phyloP scores from a whole-genome alignment of 2,888 invertebrate genomes.

The Orthonevra nobilis region DNA sequence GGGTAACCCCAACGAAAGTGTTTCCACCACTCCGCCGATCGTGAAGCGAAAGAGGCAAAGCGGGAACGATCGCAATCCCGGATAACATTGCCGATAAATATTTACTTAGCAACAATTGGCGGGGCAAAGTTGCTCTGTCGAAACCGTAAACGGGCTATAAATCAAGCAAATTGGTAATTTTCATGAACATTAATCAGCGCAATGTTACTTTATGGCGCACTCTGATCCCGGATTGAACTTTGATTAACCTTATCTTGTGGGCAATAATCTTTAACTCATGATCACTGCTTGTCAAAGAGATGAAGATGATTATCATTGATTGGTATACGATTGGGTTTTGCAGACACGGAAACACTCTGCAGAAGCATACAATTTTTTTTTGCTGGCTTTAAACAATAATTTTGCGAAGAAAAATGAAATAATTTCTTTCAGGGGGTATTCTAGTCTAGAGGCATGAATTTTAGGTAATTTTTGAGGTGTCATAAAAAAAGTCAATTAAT shows the following conservation, averaged over 20 bases:
- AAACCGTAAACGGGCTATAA: slow-evolving; percentile 46
- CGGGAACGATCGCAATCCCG: slow-evolving; percentile 32
- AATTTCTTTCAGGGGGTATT: no score
- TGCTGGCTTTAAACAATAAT: no score
- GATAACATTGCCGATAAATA: slow-evolving; percentile 54
- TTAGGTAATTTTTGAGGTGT: no score
- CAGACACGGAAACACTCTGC: no score
- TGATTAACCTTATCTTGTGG: slow-evolving; percentile 50
- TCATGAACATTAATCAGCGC: slow-evolving; percentile 45
- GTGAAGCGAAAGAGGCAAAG: slow-evolving; percentile 45
- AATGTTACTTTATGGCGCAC: slow-evolving; percentile 14
- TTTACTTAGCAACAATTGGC: slow-evolving; percentile 48
- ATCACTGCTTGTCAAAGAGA: background rate
- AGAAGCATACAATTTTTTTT: no score
- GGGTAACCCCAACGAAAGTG: slow-evolving; percentile 56
- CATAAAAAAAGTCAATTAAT: no score
- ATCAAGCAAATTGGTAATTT: slow-evolving; percentile 67
- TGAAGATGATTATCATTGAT: slow-evolving; percentile 5
- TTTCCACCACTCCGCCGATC: slow-evolving; percentile 48
- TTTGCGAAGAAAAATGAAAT: no score
- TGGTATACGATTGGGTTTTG: no score
- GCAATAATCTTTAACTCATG: slow-evolving; percentile 24
- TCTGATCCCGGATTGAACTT: slow-evolving; percentile 50
- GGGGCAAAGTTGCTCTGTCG: slow-evolving; percentile 14
- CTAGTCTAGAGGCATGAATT: no score